Evolutionary conservation across 2,113 vertebrate species (phyloP).

Genomic region (Haliaeetus leucogaster): DNA sequence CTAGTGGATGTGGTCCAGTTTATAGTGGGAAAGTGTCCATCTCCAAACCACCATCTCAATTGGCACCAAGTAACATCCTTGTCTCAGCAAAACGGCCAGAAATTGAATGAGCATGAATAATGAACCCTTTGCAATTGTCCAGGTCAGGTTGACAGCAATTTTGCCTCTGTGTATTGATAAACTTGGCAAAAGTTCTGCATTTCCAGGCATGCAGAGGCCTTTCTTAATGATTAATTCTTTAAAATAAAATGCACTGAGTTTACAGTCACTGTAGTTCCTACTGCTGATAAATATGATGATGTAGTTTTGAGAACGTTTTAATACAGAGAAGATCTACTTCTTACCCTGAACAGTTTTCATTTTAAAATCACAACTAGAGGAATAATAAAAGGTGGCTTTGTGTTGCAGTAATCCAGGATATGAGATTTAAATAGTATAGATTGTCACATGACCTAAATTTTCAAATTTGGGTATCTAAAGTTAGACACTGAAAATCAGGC

Average conservation of each 20-base stretch:
- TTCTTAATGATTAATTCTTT: conserved; percentile 20
- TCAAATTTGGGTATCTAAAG: conserved; percentile 43
- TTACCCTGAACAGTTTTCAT: background rate
- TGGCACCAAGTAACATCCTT: conserved; percentile 36
- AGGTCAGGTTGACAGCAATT: conserved; percentile 53
- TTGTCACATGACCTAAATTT: conserved; percentile 48
- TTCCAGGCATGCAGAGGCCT: background rate
- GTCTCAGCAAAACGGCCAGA: conserved; percentile 39
- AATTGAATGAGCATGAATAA: conserved; percentile 62
- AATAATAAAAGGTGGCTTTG: background rate
- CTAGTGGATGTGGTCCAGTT: conserved; percentile 57
- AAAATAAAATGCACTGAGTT: background rate
- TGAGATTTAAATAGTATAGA: conserved; percentile 40
- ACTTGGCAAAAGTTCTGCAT: conserved; percentile 34
- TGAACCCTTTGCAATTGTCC: conserved; percentile 49
- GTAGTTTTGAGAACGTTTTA: background rate
- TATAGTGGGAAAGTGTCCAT: conserved; percentile 56
- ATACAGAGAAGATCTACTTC: background rate
- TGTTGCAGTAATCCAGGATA: conserved; percentile 20
- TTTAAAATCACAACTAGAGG: background rate
- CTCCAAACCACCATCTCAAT: conserved; percentile 35
- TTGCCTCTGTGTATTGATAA: conserved; percentile 39
- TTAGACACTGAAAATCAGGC: conserved; percentile 54
- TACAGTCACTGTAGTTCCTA: background rate
- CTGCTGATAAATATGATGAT: background rate